These are phyloP conservation scores for Tangachromis dhanisi DNA, from an alignment of 2,113 vertebrate species.

Conservation along the genomic window DNA sequence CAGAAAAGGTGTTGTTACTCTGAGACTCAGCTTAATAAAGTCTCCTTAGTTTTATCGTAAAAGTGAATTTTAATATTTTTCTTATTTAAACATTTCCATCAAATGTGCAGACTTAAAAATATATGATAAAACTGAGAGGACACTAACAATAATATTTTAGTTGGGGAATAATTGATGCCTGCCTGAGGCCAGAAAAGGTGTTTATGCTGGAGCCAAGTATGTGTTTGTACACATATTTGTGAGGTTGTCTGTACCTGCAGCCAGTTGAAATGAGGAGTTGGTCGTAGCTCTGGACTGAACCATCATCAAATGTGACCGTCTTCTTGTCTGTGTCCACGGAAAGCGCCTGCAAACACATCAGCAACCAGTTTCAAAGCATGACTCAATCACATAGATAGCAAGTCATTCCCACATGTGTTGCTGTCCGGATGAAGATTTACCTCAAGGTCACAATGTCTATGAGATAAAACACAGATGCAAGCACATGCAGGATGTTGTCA, in stretches of 20 bases:
- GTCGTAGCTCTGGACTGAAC: constrained; percentile 71
- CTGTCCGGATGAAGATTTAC: not conserved
- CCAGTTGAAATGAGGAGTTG: constrained; percentile 80
- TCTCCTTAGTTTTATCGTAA: not conserved
- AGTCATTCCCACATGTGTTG: not conserved
- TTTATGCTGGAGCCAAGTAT: not conserved
- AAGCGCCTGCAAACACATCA: constrained; percentile 59
- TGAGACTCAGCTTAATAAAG: not conserved
- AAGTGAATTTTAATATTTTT: not conserved
- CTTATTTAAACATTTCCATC: not conserved
- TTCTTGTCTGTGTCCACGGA: constrained; percentile 72
- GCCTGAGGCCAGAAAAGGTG: not conserved
- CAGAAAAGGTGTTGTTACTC: not conserved
- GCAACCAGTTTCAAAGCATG: not conserved
- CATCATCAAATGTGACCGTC: constrained; percentile 69
- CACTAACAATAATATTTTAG: not conserved
- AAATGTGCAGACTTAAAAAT: not conserved
- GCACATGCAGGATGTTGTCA: not conserved
- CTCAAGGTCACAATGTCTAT: not conserved
- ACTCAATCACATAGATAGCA: not conserved
- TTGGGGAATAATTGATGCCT: not conserved
- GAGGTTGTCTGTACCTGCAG: constrained; percentile 66
- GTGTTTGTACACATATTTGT: not conserved
- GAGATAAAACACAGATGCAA: not conserved
- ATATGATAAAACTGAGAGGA: not conserved